Evolutionary conservation across 2,888 invertebrate species (phyloP).

Genomic region (Ormyrus labotus): DNA sequence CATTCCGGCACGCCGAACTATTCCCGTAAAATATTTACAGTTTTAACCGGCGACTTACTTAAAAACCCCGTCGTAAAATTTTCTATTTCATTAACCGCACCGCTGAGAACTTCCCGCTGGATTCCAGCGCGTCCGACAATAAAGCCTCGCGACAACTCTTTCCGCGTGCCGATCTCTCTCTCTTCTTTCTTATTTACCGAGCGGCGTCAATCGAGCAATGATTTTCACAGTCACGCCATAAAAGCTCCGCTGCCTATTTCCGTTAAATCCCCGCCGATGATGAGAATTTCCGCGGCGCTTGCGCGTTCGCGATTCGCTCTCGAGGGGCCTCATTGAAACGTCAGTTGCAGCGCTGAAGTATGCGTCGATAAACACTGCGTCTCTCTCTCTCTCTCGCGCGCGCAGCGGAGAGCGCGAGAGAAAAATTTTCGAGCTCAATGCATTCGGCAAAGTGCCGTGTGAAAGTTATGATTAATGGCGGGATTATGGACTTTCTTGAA

Average conservation of each 20-base stretch:
- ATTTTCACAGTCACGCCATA: conserved; percentile 7
- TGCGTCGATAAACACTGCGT: neutral
- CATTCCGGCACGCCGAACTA: too few relatives aligned
- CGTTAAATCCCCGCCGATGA: conserved; percentile 5
- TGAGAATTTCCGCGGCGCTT: neutral
- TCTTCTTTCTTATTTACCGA: neutral
- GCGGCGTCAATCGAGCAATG: conserved; percentile 1
- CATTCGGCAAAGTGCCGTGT: too few relatives aligned
- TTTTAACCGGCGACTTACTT: too few relatives aligned
- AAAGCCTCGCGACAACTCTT: neutral
- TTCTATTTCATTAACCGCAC: too few relatives aligned
- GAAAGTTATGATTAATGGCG: too few relatives aligned
- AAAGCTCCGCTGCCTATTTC: conserved; percentile 3
- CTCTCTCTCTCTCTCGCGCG: neutral
- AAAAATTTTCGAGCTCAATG: neutral
- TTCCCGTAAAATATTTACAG: too few relatives aligned
- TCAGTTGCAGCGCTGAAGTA: neutral
- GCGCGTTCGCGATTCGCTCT: neutral
- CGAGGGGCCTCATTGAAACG: conserved; percentile 5
- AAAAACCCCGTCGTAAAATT: too few relatives aligned
- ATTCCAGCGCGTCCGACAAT: neutral
- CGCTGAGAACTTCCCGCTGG: too few relatives aligned
- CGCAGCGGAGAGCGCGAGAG: neutral
- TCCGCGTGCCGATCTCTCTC: neutral
- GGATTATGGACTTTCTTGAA: too few relatives aligned